These are phyloP conservation scores for Cossypha heuglini DNA, from an alignment of 2,797 vertebrate genomes.

Conservation along the genomic window DNA sequence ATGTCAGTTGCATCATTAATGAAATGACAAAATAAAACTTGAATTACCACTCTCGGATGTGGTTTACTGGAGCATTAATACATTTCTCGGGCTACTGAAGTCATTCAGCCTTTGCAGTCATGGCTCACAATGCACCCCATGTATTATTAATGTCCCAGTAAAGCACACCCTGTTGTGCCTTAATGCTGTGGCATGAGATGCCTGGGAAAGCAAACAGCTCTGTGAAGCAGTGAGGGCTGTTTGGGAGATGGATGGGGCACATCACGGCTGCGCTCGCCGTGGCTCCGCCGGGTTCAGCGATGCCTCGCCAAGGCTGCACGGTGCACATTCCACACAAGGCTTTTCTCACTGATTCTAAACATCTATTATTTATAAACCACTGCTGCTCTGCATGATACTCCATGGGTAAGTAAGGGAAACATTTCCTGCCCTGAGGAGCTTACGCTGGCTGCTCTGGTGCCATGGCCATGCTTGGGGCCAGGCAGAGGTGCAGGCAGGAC, in stretches of 20 bases:
- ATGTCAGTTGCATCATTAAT: conserved; percentile 62
- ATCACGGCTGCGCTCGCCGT: not conserved
- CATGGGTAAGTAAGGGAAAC: conserved; percentile 3
- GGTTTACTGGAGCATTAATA: conserved; percentile 64
- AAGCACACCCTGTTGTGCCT: conserved; percentile 72
- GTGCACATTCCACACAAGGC: not conserved
- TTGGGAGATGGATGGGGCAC: conserved; percentile 51
- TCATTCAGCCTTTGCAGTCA: conserved; percentile 70
- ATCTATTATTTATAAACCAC: conserved; percentile 52
- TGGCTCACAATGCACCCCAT: conserved; percentile 63
- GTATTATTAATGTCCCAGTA: conserved; percentile 73
- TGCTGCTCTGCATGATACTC: not conserved
- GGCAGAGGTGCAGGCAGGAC: not conserved
- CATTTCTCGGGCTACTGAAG: conserved; percentile 67
- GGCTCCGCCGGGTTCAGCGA: conserved; percentile 41
- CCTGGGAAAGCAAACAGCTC: conserved; percentile 66
- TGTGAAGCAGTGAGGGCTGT: conserved; percentile 56
- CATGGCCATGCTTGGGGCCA: fast-evolving
- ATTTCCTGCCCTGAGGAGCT: not conserved
- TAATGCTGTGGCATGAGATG: conserved; percentile 61
- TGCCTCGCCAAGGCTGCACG: not conserved
- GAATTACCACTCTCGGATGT: conserved; percentile 67
- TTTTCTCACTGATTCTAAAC: conserved; percentile 16
- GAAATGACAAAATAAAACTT: conserved; percentile 69
- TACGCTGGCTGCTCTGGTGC: not conserved